Percentiles rank a stretch among this genome's conserved stretches.
Evolutionary conservation across 2,113 vertebrate species (phyloP).

Genomic region (Dryoscopus gambensis): DNA sequence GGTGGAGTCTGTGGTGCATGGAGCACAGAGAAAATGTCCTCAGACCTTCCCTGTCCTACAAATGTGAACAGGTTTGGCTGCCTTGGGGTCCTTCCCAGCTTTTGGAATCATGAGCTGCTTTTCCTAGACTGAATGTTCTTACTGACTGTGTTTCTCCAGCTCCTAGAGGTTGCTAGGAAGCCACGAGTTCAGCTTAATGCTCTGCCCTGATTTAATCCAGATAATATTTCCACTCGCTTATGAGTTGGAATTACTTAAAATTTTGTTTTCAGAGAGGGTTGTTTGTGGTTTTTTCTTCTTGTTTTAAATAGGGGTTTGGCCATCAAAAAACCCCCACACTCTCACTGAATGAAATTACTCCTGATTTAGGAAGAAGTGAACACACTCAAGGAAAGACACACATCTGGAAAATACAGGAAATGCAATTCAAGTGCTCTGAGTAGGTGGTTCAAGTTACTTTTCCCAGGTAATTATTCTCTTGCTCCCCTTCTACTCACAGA

Average conservation of each 20-base stretch:
- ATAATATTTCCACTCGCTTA: neutral
- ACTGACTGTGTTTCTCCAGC: neutral
- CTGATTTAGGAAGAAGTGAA: constrained; percentile 19
- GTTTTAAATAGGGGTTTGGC: neutral
- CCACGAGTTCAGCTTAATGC: neutral
- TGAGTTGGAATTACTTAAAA: neutral
- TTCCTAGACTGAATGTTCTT: neutral
- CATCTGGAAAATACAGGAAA: constrained; percentile 50
- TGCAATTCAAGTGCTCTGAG: constrained; percentile 1
- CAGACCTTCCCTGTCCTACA: neutral
- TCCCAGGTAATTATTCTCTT: constrained; percentile 34
- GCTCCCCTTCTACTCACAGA: neutral
- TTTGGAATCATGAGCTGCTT: neutral
- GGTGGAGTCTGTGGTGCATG: accelerated
- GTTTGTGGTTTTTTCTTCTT: neutral
- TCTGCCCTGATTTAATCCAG: neutral
- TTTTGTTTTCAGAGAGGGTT: neutral
- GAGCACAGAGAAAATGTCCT: neutral
- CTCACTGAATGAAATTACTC: neutral
- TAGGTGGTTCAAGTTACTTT: constrained; percentile 38
- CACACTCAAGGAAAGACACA: neutral
- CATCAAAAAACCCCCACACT: neutral
- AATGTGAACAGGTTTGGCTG: neutral
- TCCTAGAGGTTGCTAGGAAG: neutral
- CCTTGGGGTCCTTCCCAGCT: neutral